Conservation (phyloP, 2,888 invertebrate species). For the Scaptomyza parva region DNA sequence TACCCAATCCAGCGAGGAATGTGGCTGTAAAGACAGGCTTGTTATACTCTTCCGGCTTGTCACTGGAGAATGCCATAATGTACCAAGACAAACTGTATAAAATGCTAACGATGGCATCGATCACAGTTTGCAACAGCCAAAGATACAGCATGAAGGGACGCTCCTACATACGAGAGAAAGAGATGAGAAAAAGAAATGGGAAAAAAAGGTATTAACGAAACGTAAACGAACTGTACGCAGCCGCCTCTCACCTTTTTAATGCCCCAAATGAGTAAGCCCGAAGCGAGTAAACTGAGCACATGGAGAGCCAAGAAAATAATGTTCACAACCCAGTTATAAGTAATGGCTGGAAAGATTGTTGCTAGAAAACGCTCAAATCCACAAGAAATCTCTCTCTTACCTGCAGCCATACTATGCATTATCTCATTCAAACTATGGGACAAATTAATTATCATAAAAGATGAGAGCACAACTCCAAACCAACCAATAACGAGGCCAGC, state of each 20-base stretch:
- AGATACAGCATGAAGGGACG: slow-evolving; percentile 74
- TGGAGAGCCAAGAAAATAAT: background rate
- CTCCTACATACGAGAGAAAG: slow-evolving; percentile 58
- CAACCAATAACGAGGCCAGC: background rate
- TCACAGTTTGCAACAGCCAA: slow-evolving; percentile 73
- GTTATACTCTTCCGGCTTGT: background rate
- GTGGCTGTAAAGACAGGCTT: background rate
- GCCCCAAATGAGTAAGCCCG: background rate
- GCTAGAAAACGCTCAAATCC: background rate
- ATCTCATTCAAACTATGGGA: background rate
- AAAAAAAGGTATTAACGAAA: background rate
- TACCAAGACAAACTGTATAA: slow-evolving; percentile 12
- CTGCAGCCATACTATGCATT: background rate
- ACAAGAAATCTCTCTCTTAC: background rate
- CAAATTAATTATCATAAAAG: background rate
- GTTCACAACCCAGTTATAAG: background rate
- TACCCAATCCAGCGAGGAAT: slow-evolving; percentile 51
- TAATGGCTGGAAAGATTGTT: background rate
- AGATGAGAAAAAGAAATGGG: background rate
- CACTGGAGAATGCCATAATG: rapidly evolving
- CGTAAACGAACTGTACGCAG: too few relatives aligned
- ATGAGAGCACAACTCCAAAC: background rate
- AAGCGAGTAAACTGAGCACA: too few relatives aligned
- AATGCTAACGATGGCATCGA: slow-evolving; percentile 31
- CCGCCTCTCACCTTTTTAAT: too few relatives aligned